Evolutionary conservation across 2,113 vertebrate genomes (phyloP).

Genomic region (Corydoras maculifer): DNA sequence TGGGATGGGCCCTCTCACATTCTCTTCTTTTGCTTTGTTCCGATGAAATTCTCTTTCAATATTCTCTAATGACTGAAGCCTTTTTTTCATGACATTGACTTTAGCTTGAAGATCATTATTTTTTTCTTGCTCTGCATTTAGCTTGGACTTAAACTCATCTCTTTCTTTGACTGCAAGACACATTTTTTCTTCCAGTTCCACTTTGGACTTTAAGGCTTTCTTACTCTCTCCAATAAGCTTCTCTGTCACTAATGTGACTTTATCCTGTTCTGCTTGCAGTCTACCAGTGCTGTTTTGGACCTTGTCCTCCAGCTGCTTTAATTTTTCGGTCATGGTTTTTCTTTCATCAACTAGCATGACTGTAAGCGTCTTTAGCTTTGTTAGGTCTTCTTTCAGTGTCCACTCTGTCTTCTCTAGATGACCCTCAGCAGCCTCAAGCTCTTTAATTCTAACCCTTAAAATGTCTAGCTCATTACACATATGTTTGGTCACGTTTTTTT

Average conservation of each 20-base stretch:
- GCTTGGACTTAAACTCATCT: conserved; percentile 82
- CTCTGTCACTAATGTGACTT: conserved; percentile 86
- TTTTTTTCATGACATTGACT: conserved; percentile 82
- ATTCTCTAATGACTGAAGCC: conserved; percentile 84
- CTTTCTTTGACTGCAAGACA: conserved; percentile 78
- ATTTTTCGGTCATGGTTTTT: conserved; percentile 85
- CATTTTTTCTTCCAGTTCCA: conserved; percentile 89
- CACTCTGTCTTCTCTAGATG: conserved; percentile 85
- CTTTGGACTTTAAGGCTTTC: conserved; percentile 84
- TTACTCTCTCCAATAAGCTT: conserved; percentile 95
- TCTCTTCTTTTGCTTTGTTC: conserved; percentile 81
- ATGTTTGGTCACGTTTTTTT: conserved; percentile 81
- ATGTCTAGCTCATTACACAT: conserved; percentile 80
- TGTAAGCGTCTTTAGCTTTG: conserved; percentile 92
- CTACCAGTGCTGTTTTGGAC: conserved; percentile 80
- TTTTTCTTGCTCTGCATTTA: conserved; percentile 83
- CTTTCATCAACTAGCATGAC: conserved; percentile 94
- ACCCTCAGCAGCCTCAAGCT: conserved; percentile 79
- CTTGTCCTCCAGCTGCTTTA: conserved; percentile 90
- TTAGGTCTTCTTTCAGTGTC: conserved; percentile 86
- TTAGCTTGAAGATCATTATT: conserved; percentile 83
- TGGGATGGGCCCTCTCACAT: conserved; percentile 65
- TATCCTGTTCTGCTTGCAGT: conserved; percentile 87
- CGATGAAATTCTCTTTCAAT: conserved; percentile 81
- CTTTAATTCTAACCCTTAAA: conserved; percentile 80